These are phyloP conservation scores for Nemoura dubitans DNA, from an alignment of 2,888 invertebrate genomes.

Conservation along the genomic window DNA sequence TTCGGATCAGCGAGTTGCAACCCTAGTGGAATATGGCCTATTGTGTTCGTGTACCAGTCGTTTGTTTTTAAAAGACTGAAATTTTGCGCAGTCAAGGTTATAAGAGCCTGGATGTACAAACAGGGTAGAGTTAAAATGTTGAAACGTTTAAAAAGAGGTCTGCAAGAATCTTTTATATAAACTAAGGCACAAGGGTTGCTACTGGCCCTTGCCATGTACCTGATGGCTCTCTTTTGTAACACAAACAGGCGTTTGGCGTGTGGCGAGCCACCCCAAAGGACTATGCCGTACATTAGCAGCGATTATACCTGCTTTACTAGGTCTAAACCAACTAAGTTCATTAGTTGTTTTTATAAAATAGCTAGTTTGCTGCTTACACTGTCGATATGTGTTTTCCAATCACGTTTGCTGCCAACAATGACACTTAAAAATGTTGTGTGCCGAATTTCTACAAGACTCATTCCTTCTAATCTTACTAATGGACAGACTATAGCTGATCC, in stretches of 20 bases:
- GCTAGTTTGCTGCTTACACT: neutral
- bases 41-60: neutral
- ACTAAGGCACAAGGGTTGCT: neutral
- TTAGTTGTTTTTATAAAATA: neutral
- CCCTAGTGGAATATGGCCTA: too few relatives aligned
- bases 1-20: too few relatives aligned
- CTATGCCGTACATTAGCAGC: neutral
- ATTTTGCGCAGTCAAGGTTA: neutral
- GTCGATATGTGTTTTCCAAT: neutral
- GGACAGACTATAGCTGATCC: neutral
- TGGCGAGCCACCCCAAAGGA: neutral
- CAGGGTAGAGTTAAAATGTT: neutral
- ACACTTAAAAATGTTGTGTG: too few relatives aligned
- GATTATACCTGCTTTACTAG: neutral
- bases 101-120: neutral
- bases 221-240: neutral
- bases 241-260: neutral
- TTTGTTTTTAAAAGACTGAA: neutral
- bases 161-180: neutral
- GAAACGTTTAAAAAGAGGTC: neutral
- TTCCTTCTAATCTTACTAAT: neutral
- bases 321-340: neutral
- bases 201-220: neutral
- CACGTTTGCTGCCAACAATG: neutral
- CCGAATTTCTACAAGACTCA: neutral